Base-by-base conservation (phyloP, 1,140 invertebrate species). In the Laupala kohalensis region DNA sequence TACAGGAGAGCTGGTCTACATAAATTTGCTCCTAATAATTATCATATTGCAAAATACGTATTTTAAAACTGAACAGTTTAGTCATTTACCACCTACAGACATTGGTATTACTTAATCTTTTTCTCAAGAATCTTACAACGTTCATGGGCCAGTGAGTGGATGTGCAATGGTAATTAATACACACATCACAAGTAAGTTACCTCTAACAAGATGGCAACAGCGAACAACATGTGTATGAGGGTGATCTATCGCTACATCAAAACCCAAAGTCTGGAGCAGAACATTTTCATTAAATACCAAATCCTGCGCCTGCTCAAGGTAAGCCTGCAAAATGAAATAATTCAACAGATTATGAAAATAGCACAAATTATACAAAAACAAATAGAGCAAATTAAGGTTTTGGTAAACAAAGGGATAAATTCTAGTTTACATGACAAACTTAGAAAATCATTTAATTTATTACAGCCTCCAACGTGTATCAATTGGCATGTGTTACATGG, bases 221-320 rank as follows among this genome's bases (percentile, higher is more conserved):
- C 90, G 90, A 72, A 99, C 94, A 74, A 99, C 94, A 83, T 95
- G 93, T 25, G 95, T 96, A 79, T 99, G 96, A 6, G 96, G 96
- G 86, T 98, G 96, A 82, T 98, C 95, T 77, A 96, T 96, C 71
- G 91, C 92, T 27, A 98, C 91, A 84, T 97, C 94, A 84, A 99
- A 98, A 72, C 96, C 96, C 76, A 98, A 85, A 3, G 95, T 98
- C 85, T 97, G 95, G 70, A 99, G 86, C 65, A 98, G 82, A 65
- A 97, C 92, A 81, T 97, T 97, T 83, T 99, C 96, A 83, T 97
- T 96, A 79, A 92, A 92, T 29, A 97, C 94, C 72, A 98, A 84
- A 82, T 98, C 94, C 80, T 96, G 92, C 28, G 89, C 87, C 80
- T 90, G 86, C 77, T 94, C 91, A 72, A 85, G 77, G 77, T 90